These are phyloP conservation scores for Melipona bicolor DNA, from an alignment of 2,888 invertebrate genomes.

Conservation along the genomic window DNA sequence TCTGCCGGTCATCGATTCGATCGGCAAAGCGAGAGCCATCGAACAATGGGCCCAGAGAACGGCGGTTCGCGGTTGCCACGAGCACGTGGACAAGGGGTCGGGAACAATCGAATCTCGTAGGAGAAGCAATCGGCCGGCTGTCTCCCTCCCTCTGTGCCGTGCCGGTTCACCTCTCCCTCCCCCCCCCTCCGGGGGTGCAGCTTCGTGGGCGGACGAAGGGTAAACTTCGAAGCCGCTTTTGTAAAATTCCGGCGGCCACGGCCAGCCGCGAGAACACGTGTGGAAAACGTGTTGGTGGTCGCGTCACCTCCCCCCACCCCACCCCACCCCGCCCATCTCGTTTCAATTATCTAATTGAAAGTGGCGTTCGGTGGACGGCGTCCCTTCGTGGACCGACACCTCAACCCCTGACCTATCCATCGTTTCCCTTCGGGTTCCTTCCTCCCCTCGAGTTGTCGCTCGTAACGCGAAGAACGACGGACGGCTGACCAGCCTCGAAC, in stretches of 20 bases:
- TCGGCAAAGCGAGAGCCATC: slow-evolving; percentile 33
- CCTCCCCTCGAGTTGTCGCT: slow-evolving; percentile 28
- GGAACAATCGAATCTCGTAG: slow-evolving; percentile 64
- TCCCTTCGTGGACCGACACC: slow-evolving; percentile 11
- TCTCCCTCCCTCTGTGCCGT: slow-evolving; percentile 5
- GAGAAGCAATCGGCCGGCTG: slow-evolving; percentile 56
- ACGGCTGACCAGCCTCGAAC: slow-evolving; percentile 43
- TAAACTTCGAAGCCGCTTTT: slow-evolving; percentile 67
- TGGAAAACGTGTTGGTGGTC: slow-evolving; percentile 59
- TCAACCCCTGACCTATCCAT: slow-evolving; percentile 43
- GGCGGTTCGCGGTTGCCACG: slow-evolving; percentile 35
- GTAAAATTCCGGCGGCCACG: slow-evolving; percentile 68
- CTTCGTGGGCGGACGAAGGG: slow-evolving; percentile 5
- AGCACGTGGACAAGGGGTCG: slow-evolving; percentile 42
- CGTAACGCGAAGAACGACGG: slow-evolving; percentile 40
- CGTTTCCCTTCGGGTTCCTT: slow-evolving; percentile 12
- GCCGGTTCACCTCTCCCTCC: too few species aligned
- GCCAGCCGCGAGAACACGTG: slow-evolving; percentile 65
- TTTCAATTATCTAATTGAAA: slow-evolving; percentile 82
- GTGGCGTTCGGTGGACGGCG: slow-evolving; percentile 59
- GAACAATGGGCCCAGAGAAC: slow-evolving; percentile 47
- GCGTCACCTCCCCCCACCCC: slow-evolving; percentile 39
- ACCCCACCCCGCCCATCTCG: slow-evolving; percentile 33
- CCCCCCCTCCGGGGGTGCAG: neutral
- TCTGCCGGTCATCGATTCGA: slow-evolving; percentile 32